Percentiles rank a stretch among this genome's conserved stretches.
Evolutionary conservation across 2,113 vertebrate genomes (phyloP).

Genomic region (Elaphurus davidianus): DNA sequence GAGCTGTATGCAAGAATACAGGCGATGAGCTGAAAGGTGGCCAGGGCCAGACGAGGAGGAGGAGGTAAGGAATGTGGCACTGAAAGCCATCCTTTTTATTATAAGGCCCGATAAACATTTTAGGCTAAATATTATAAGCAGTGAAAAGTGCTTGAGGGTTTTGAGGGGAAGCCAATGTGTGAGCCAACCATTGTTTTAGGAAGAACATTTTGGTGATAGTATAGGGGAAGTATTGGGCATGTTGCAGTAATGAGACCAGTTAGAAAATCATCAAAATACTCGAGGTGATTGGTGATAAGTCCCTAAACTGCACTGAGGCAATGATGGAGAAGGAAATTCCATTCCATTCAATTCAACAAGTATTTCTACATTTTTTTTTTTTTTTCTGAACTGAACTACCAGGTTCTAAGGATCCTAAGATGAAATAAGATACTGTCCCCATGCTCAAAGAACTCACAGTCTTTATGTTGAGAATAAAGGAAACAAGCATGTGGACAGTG

Average conservation of each 20-base stretch:
- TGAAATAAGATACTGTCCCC: not conserved
- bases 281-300: not conserved
- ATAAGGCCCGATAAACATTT: not conserved
- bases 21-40: not conserved
- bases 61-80: not conserved
- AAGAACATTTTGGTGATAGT: not conserved
- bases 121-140: not conserved
- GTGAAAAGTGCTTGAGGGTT: not conserved
- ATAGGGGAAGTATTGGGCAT: not conserved
- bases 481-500: not conserved
- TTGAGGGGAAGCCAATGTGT: not conserved
- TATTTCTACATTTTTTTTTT: not conserved
- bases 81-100: not conserved
- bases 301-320: not conserved
- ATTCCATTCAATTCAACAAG: not conserved
- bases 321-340: not conserved
- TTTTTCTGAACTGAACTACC: not conserved
- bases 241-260: not conserved
- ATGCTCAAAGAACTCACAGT: not conserved
- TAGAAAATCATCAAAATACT: not conserved
- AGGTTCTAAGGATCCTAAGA: not conserved
- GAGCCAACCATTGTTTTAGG: slow-evolving; percentile 10
- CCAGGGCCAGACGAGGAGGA: not conserved
- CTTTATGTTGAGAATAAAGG: not conserved
- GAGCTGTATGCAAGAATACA: not conserved